Conservation (phyloP, 2,888 invertebrate genomes). For the Dynastes hyllus region DNA sequence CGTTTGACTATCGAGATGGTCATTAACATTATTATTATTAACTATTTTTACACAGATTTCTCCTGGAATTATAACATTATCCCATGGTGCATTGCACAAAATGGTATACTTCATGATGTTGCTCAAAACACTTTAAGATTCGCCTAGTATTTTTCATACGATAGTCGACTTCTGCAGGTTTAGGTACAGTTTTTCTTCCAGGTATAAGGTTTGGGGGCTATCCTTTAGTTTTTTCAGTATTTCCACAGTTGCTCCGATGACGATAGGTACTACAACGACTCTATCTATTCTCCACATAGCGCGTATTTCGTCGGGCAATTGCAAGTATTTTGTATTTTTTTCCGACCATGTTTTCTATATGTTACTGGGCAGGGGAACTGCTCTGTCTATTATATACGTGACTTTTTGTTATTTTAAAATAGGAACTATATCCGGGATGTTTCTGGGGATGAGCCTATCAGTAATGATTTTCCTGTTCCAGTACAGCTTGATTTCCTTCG, state of each 20-base stretch:
- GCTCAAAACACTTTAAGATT: no score
- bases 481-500: constrained; percentile 19
- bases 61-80: no score
- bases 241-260: constrained; percentile 39
- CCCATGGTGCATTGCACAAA: no score
- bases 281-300: constrained; percentile 7
- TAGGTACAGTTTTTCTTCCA: no score
- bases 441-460: constrained; percentile 13
- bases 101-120: no score
- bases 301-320: constrained; percentile 21
- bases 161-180: no score
- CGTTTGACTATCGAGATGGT: no score
- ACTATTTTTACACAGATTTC: no score
- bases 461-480: constrained; percentile 46
- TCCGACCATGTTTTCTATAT: no score
- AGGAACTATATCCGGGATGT: constrained; percentile 25
- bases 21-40: no score
- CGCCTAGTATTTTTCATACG: no score
- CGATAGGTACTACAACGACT: constrained; percentile 23
- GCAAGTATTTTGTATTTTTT: background rate
- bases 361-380: constrained; percentile 21
- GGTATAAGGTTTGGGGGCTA: background rate
- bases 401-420: background rate
- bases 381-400: constrained; percentile 22
- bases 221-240: constrained; percentile 16